Base-by-base conservation (phyloP, 2,888 invertebrate species). In the Sphaerophoria rueppellii region DNA sequence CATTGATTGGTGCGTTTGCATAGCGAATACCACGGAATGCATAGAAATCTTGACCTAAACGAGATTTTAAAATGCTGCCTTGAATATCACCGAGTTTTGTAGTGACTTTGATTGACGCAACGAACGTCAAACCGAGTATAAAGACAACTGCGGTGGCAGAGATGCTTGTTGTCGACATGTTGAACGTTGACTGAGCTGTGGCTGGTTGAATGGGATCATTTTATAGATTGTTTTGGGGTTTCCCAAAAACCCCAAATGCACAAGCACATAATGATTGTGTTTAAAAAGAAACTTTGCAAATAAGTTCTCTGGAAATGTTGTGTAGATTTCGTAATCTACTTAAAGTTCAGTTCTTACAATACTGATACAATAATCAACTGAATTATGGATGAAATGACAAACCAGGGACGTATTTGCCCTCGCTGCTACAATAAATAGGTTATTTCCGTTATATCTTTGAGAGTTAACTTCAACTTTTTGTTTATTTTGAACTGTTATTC, bases 21-120 rank as follows among this genome's bases (percentile, higher is more conserved):
- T 90, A 91, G 11, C 90, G 90, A 54, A 91, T 89, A 55, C 91
- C 90, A 0, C 89, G 90, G 86, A 91, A 91, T 4, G 90, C 89
- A 67, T 89, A 87, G 65, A 90, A 90, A 4, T 87, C 60, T 4
- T 65, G 37, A 3, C 89, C 90, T 37, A 88, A 82, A 24, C 91
- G 87, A 0, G 90, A 87, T 4, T 87, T 88, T 34, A 90, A 82
- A 14, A 79, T 87, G 6, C 83, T 83, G 6, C 91, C 91, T 4
- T 88, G 88, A 3, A 91, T 63, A 11, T 87, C 82, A 6, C 91
- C 91, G 72, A 90, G 81, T 0, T 87, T 82, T 92, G 89, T 87
- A 0, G 87, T 82, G 0, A 90, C 87, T 37, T 88, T 86, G 24
- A 90, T 80, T 40, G 83, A 37, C 87, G 88, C 4, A 35, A 77